These are phyloP conservation scores for Harpagus bidentatus DNA, from an alignment of 2,113 vertebrate species.

Conservation along the genomic window DNA sequence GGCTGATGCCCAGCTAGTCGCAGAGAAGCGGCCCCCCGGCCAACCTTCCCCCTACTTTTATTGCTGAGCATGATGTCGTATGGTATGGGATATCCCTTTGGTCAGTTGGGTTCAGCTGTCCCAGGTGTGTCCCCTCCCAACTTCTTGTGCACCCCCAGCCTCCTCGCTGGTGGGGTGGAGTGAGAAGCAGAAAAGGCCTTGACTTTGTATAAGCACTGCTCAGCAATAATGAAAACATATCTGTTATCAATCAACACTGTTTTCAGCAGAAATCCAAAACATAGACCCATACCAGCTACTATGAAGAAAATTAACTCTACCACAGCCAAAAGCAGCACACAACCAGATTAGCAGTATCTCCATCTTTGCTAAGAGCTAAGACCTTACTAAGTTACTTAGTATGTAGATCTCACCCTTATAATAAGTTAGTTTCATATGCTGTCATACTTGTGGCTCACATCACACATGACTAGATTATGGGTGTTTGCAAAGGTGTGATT, in stretches of 20 bases:
- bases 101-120: too few species aligned
- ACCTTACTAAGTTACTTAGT: background rate
- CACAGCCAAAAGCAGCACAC: background rate
- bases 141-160: too few species aligned
- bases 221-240: background rate
- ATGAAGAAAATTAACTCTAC: background rate
- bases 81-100: too few species aligned
- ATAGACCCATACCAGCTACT: too few species aligned
- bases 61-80: too few species aligned
- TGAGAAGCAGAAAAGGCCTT: too few species aligned
- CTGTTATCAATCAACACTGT: background rate
- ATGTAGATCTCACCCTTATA: background rate
- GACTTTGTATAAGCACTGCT: too few species aligned
- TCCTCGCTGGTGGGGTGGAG: too few species aligned
- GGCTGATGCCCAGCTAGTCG: background rate
- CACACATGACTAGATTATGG: accelerated
- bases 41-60: background rate
- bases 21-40: background rate
- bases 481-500: background rate
- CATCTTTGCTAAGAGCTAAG: background rate
- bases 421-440: background rate
- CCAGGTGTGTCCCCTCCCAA: too few species aligned
- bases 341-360: background rate
- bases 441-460: background rate
- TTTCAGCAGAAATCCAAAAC: too few species aligned